Base-by-base conservation (phyloP, 2,888 invertebrate species). In the Stenoptilia bipunctidactyla region DNA sequence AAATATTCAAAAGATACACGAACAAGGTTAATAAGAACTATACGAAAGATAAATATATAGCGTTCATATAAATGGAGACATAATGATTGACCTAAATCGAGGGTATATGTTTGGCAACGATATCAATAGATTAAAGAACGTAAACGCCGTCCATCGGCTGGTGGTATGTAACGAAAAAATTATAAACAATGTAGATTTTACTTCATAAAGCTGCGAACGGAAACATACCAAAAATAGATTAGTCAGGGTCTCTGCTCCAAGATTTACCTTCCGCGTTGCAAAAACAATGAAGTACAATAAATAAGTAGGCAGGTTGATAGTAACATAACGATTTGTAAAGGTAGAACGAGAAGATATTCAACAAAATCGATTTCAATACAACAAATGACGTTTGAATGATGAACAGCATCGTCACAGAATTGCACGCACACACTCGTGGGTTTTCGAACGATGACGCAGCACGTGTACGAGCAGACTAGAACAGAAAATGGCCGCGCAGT, bases 401-500 rank as follows among this genome's bases (percentile, higher is more conserved):
- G 10, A 30, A 12, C 3, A 30, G 10, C 30, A 10, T n/a, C 80
- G 77, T 77, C 76, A 79, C 62, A 5, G 20, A 20, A 8, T 20
- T 55, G 56, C 62, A 54, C 53, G 61, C 61, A 70, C 62, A 56
- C 53, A 56, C 62, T 55, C 53, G 8, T 3, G 8, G 20, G 20
- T 8, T 5, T 20, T 20, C 4, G 61, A 61, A 70, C 66, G 70
- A 69, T 80, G 82, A 82, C 82, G 80, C 73, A 59, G 58, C 69
- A 56, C 30, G 70, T 63, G 68, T 67, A 65, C 58, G 60, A 62
- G 56, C 70, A 20, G 20, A 3, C 69, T 73, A 67, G 70, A 72
- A 61, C 57, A 67, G 72, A 83, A 83, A 74, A 83, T 83, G 82
- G 82, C 82, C 61, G 77, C 62, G 68, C 61, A 68, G 61, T 59